Evolutionary conservation across 2,113 vertebrate species (phyloP).

Genomic region (Loxodonta africana): DNA sequence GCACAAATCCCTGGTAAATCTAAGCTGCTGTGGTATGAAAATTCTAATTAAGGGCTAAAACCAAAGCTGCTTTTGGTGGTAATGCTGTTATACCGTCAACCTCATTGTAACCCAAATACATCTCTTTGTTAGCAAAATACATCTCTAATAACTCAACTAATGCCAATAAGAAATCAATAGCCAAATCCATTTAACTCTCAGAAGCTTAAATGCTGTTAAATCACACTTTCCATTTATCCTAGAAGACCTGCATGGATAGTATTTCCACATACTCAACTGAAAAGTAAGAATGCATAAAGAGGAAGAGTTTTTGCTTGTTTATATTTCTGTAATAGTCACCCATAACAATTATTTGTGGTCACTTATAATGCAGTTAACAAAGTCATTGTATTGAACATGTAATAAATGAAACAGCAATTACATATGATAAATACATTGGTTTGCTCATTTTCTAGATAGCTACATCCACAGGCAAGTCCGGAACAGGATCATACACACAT

Average conservation of each 20-base stretch:
- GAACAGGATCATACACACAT: rapidly evolving
- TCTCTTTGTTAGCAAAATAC: slow-evolving; percentile 26
- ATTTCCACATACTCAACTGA: slow-evolving; percentile 70
- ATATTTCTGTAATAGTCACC: not conserved
- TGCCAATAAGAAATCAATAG: slow-evolving; percentile 63
- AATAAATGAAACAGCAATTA: slow-evolving; percentile 21
- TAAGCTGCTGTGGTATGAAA: not conserved
- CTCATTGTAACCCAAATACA: slow-evolving; percentile 51
- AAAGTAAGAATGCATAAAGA: slow-evolving; percentile 73
- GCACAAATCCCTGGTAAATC: slow-evolving; percentile 1
- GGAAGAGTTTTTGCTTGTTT: slow-evolving; percentile 65
- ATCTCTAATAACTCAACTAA: slow-evolving; percentile 64
- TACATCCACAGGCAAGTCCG: slow-evolving; percentile 30
- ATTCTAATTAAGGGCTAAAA: slow-evolving; percentile 72
- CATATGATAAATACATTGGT: slow-evolving; percentile 57
- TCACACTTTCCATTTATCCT: slow-evolving; percentile 39
- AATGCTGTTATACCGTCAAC: not conserved
- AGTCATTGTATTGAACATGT: not conserved
- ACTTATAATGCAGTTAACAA: slow-evolving; percentile 9
- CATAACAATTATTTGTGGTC: slow-evolving; percentile 24
- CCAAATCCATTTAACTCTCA: slow-evolving; percentile 48
- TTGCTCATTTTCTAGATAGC: not conserved
- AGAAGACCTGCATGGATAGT: slow-evolving; percentile 58
- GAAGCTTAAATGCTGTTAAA: slow-evolving; percentile 39
- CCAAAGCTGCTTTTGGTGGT: slow-evolving; percentile 62